Conservation (phyloP, 2,888 invertebrate species). For the Zele albiditarsus region DNA sequence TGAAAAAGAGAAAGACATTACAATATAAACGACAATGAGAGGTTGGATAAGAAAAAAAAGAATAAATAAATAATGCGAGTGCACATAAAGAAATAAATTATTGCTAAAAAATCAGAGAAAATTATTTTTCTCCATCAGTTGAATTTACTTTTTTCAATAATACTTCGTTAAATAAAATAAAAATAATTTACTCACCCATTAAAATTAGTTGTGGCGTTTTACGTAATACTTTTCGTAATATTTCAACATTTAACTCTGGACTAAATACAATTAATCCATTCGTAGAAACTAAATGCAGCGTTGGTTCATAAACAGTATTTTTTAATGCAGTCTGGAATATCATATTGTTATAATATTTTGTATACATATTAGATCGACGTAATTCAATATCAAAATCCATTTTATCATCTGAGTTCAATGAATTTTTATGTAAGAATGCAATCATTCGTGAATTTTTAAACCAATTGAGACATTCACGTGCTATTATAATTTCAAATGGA, state of each 20-base stretch:
- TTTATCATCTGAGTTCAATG: slow-evolving; percentile 79
- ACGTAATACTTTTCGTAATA: slow-evolving; percentile 79
- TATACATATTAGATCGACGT: slow-evolving; percentile 80
- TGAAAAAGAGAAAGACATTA: neutral
- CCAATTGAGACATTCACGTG: slow-evolving; percentile 81
- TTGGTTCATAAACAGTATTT: slow-evolving; percentile 80
- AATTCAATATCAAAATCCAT: slow-evolving; percentile 79
- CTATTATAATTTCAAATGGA: slow-evolving; percentile 83
- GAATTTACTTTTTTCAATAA: too few species aligned
- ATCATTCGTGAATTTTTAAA: slow-evolving; percentile 83
- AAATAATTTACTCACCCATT: slow-evolving; percentile 75
- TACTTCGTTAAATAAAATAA: slow-evolving; percentile 10
- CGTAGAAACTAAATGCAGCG: slow-evolving; percentile 79
- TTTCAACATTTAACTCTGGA: slow-evolving; percentile 77
- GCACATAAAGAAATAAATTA: neutral
- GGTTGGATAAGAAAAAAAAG: neutral
- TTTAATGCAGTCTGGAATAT: slow-evolving; percentile 80
- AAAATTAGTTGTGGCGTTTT: slow-evolving; percentile 83
- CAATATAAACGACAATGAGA: neutral
- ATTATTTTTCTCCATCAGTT: neutral
- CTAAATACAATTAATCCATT: slow-evolving; percentile 82
- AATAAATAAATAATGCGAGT: neutral
- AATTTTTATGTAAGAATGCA: slow-evolving; percentile 82
- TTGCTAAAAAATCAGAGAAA: neutral
- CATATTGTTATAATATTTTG: slow-evolving; percentile 79